Evolutionary conservation across 2,797 vertebrate species (phyloP).

Genomic region (Cuculus canorus): DNA sequence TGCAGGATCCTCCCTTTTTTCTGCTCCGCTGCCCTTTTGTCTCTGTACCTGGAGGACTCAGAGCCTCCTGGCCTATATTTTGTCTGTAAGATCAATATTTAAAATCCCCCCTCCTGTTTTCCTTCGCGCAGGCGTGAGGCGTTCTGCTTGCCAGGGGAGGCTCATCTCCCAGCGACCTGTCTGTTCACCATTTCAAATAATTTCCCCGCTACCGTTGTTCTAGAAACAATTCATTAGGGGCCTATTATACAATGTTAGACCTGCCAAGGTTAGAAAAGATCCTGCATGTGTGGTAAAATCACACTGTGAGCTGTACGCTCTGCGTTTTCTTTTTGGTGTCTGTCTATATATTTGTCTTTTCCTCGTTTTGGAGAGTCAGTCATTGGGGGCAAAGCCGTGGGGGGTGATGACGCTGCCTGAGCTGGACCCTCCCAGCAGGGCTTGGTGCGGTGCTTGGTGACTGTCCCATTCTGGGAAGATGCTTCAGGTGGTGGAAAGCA

Average conservation of each 20-base stretch:
- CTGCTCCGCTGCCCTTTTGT: constrained; percentile 25
- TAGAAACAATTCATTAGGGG: constrained; percentile 65
- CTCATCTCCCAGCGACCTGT: constrained; percentile 4
- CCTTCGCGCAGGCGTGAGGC: background rate
- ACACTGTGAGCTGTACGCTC: background rate
- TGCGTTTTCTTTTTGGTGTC: background rate
- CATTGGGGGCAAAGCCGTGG: accelerated
- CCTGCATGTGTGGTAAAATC: background rate
- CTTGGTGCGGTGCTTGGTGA: background rate
- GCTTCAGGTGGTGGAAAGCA: background rate
- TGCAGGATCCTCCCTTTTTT: constrained; percentile 23
- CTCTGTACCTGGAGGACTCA: accelerated
- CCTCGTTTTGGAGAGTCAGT: background rate
- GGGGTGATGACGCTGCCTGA: background rate
- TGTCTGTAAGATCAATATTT: constrained; percentile 59
- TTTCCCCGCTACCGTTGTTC: constrained; percentile 16
- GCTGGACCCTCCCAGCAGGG: background rate
- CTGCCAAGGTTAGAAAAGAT: constrained; percentile 54
- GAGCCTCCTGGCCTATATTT: constrained; percentile 56
- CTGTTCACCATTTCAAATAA: constrained; percentile 50
- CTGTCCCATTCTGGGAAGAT: background rate
- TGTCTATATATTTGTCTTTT: background rate
- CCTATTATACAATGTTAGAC: constrained; percentile 45
- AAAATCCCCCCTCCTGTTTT: constrained; percentile 1
- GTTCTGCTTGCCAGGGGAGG: background rate